Percentiles rank a stretch among this genome's conserved stretches.
Evolutionary conservation across 2,113 vertebrate genomes (phyloP).

Genomic region (Ammodytes marinus): DNA sequence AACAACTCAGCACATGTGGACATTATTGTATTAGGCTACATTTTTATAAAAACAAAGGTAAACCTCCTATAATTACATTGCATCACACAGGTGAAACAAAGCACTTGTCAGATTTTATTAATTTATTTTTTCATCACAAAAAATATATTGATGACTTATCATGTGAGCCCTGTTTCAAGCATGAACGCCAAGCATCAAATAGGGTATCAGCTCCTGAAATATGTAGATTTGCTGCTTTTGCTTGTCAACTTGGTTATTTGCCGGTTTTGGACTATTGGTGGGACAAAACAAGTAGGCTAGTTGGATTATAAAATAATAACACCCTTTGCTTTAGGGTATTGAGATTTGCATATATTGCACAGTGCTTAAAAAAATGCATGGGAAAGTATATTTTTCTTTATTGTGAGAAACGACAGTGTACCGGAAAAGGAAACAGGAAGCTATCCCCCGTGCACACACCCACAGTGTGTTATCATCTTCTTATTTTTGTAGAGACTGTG

Average conservation of each 20-base stretch:
- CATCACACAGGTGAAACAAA: no score
- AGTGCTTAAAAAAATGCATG: not conserved
- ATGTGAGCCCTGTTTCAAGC: no score
- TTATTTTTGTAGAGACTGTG: constrained; percentile 34
- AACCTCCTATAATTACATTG: no score
- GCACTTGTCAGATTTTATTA: no score
- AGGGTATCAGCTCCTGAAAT: not conserved
- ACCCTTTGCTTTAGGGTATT: no score
- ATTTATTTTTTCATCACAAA: no score
- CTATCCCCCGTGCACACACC: not conserved
- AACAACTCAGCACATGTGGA: no score
- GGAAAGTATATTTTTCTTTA: not conserved
- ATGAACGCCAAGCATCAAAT: no score
- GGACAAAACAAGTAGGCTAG: not conserved
- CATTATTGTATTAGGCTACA: not conserved
- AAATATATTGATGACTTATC: no score
- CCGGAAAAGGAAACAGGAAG: constrained; percentile 66
- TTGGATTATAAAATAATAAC: no score
- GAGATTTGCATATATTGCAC: not conserved
- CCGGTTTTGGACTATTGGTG: not conserved
- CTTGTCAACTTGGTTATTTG: not conserved
- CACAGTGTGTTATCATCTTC: constrained; percentile 43
- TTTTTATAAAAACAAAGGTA: no score
- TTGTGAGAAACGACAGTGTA: constrained; percentile 9
- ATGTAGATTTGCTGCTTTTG: not conserved